These are phyloP conservation scores for Synanthedon vespiformis DNA, from an alignment of 2,888 invertebrate genomes.

Conservation along the genomic window DNA sequence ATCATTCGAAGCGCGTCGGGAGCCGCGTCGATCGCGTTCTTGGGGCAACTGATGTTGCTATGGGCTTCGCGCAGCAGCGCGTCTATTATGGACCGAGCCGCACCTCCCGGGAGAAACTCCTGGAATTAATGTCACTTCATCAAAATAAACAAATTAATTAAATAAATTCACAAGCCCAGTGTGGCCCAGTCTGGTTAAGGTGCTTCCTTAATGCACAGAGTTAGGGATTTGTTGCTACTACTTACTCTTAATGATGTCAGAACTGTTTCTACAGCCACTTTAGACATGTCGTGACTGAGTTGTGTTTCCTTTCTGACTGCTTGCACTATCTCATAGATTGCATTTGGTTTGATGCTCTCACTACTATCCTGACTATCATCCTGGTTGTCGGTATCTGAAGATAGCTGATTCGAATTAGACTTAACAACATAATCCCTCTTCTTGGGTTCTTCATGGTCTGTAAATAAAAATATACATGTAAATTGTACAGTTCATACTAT, in stretches of 20 bases:
- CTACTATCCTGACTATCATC: constrained; percentile 64
- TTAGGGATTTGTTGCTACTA: background rate
- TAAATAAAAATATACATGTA: background rate
- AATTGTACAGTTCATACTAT: no score
- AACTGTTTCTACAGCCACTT: constrained; percentile 86
- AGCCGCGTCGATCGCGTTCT: constrained; percentile 81
- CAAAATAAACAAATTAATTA: no score
- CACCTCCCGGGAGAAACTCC: constrained; percentile 62
- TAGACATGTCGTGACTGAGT: constrained; percentile 87
- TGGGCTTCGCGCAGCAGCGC: constrained; percentile 58
- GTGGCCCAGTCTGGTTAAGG: no score
- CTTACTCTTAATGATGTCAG: constrained; percentile 63
- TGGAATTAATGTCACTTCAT: constrained; percentile 9
- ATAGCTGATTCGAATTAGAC: constrained; percentile 41
- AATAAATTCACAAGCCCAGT: no score
- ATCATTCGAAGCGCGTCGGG: constrained; percentile 87
- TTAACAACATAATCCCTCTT: constrained; percentile 24
- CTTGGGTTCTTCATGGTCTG: constrained; percentile 30
- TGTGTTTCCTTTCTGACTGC: constrained; percentile 86
- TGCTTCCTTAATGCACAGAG: no score
- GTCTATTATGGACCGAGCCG: constrained; percentile 58
- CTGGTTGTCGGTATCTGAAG: constrained; percentile 59
- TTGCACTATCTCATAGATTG: constrained; percentile 82
- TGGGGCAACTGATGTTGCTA: constrained; percentile 59
- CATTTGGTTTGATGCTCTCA: constrained; percentile 62